Evolutionary conservation across 2,888 invertebrate species (phyloP).

Genomic region (Rhamnusium bicolor): DNA sequence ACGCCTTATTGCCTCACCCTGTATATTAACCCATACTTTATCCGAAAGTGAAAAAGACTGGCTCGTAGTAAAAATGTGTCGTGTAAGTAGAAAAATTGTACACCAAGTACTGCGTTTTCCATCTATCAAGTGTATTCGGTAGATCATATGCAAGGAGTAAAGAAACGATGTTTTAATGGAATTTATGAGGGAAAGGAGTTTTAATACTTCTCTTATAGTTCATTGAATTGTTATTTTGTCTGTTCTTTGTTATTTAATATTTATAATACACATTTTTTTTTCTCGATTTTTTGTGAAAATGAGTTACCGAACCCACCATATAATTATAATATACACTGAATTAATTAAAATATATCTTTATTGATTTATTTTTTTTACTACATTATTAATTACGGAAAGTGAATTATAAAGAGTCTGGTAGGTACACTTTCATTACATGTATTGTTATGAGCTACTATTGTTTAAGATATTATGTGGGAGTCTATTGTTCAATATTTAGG

Average conservation of each 20-base stretch:
- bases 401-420: neutral
- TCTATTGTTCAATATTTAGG: neutral
- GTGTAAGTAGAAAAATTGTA: too few species aligned
- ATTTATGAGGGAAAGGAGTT: too few species aligned
- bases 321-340: neutral
- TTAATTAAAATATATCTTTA: neutral
- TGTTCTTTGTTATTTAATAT: neutral
- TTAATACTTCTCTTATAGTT: too few species aligned
- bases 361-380: neutral
- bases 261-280: neutral
- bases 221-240: too few species aligned
- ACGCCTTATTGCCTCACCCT: too few species aligned
- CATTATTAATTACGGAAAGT: neutral
- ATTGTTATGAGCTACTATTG: conserved; percentile 4
- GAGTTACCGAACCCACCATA: neutral
- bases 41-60: too few species aligned
- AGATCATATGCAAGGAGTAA: too few species aligned
- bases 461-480: conserved; percentile 2
- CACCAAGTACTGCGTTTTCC: too few species aligned
- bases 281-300: neutral
- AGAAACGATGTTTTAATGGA: too few species aligned
- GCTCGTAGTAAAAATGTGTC: too few species aligned
- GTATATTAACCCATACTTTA: too few species aligned
- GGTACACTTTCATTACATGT: conserved; percentile 9
- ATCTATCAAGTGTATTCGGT: too few species aligned